A percentile compares a stretch with the other conserved stretches of the same genome.
Conservation (phyloP, 2,888 invertebrate species). For the Mesopsocus fuscifrons region DNA sequence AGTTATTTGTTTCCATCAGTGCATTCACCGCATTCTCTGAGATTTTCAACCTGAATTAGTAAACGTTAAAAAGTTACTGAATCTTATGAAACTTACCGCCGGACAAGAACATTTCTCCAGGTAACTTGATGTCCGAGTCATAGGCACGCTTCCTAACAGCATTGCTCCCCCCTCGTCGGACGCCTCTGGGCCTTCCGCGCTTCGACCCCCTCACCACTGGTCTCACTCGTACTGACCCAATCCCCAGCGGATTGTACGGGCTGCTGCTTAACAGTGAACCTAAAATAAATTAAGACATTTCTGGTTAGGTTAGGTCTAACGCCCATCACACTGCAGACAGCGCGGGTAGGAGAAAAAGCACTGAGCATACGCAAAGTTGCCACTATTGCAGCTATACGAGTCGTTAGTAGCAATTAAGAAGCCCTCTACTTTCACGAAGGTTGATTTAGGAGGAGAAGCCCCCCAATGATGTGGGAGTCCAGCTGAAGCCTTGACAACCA, state of each 20-base stretch:
- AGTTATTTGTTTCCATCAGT: no score
- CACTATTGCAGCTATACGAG: no score
- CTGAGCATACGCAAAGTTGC: no score
- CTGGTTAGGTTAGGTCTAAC: neutral
- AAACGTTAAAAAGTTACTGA: neutral
- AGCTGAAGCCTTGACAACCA: no score
- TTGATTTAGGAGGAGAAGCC: no score
- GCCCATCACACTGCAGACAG: neutral
- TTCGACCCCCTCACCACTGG: slow-evolving; percentile 34
- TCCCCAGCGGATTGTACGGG: slow-evolving; percentile 5
- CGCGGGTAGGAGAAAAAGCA: neutral
- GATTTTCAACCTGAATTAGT: neutral
- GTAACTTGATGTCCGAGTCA: slow-evolving; percentile 1
- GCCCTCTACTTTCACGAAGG: no score
- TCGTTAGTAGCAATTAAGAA: no score
- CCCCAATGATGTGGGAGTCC: no score
- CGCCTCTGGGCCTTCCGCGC: slow-evolving; percentile 56
- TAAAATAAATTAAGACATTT: neutral
- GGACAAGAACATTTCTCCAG: slow-evolving; percentile 6
- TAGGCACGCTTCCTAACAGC: slow-evolving; percentile 3
- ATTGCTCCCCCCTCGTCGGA: slow-evolving; percentile 33
- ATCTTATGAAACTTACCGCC: slow-evolving; percentile 8
- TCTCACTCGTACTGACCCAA: slow-evolving; percentile 25
- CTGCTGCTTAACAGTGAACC: slow-evolving; percentile 1
- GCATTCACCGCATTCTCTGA: neutral